A percentile compares a stretch with the other conserved stretches of the same genome.
Evolutionary conservation across 2,797 vertebrate genomes (phyloP).

Genomic region (Tapirus indicus): DNA sequence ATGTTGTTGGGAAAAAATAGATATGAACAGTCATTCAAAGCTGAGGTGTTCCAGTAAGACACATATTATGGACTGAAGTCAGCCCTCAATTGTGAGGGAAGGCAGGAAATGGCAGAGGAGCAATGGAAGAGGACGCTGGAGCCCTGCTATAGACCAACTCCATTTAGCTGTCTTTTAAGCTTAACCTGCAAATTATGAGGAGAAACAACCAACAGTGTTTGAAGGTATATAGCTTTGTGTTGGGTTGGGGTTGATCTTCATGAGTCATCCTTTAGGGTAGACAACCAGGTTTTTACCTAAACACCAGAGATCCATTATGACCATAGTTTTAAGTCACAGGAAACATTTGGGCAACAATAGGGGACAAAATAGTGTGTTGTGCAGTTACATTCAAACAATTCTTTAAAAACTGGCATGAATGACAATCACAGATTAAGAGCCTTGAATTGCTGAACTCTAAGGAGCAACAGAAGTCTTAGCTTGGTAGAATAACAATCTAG

Average conservation of each 20-base stretch:
- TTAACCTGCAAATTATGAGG: background rate
- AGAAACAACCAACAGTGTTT: background rate
- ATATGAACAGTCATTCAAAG: background rate
- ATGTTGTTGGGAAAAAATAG: background rate
- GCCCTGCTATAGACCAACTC: background rate
- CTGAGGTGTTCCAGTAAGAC: background rate
- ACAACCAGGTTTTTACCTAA: background rate
- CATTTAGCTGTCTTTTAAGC: background rate
- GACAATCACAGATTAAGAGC: background rate
- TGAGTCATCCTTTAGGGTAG: background rate
- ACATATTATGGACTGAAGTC: no score
- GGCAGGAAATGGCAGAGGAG: background rate
- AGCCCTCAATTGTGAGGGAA: background rate
- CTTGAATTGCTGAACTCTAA: background rate
- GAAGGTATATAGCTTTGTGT: background rate
- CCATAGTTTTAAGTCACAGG: background rate
- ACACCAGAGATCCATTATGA: background rate
- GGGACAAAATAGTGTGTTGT: background rate
- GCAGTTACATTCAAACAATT: background rate
- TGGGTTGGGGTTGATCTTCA: background rate
- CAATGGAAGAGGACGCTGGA: background rate
- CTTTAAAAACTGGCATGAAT: background rate
- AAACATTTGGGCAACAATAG: background rate
- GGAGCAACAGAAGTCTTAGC: background rate
- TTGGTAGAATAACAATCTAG: background rate